Evolutionary conservation across 2,888 invertebrate species (phyloP).

Genomic region (Mythimna vitellina): DNA sequence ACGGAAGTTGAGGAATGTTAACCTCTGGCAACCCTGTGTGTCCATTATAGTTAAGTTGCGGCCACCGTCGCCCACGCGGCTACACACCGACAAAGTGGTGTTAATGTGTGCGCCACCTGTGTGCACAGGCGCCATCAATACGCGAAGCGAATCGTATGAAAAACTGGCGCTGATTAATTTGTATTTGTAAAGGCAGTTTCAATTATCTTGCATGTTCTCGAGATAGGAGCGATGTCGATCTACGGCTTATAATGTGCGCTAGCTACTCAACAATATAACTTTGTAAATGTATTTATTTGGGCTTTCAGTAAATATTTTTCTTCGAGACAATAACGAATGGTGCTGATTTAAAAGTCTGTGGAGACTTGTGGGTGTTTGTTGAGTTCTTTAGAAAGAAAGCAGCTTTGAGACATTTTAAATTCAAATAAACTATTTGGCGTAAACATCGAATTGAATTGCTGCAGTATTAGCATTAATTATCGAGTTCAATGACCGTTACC

Average conservation of each 20-base stretch:
- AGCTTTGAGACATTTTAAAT: constrained; percentile 68
- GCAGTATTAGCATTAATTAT: constrained; percentile 78
- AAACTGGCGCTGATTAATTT: constrained; percentile 56
- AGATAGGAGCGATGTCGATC: constrained; percentile 8
- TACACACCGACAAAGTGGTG: constrained; percentile 56
- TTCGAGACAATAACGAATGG: not conserved
- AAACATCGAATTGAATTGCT: constrained; percentile 71
- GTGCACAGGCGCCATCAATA: constrained; percentile 61
- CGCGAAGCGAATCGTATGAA: constrained; percentile 52
- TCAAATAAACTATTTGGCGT: constrained; percentile 67
- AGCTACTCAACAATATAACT: not conserved
- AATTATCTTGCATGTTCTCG: constrained; percentile 39
- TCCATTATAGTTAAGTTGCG: constrained; percentile 64
- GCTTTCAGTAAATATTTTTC: not conserved
- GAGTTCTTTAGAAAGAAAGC: constrained; percentile 58
- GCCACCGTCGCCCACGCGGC: constrained; percentile 64
- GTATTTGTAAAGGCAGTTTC: constrained; percentile 46
- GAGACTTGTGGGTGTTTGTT: not conserved
- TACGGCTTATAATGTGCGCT: constrained; percentile 4
- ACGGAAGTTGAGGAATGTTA: constrained; percentile 33
- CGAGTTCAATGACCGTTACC: constrained; percentile 76
- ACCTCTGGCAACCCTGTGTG: constrained; percentile 57
- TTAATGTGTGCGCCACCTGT: constrained; percentile 68
- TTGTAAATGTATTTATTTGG: not conserved
- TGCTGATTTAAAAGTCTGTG: constrained; percentile 5